These are phyloP conservation scores for Cerastis leucographa DNA, from an alignment of 2,888 invertebrate genomes.

Conservation along the genomic window DNA sequence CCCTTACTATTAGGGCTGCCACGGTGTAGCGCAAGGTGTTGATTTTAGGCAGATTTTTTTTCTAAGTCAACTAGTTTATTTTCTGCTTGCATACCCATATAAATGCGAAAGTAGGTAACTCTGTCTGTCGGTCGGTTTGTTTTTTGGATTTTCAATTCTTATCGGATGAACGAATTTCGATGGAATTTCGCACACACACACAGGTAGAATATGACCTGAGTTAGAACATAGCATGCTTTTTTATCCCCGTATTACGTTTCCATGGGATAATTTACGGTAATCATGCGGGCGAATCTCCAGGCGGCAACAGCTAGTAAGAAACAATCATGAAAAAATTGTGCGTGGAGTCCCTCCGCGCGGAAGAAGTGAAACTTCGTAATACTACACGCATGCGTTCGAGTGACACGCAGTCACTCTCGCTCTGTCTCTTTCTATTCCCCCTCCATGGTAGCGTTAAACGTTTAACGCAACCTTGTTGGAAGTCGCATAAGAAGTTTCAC, in stretches of 20 bases:
- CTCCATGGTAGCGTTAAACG: too few species aligned
- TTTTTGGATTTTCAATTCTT: too few species aligned
- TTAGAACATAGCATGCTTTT: neutral
- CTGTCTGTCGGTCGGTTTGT: neutral
- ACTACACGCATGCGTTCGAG: too few species aligned
- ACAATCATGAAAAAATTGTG: neutral
- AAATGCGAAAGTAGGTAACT: neutral
- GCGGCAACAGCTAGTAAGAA: neutral
- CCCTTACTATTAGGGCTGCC: constrained; percentile 65
- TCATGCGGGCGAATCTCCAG: neutral
- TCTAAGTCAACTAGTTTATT: neutral
- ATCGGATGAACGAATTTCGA: neutral
- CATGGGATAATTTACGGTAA: neutral
- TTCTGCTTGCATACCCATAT: neutral
- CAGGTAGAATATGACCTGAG: neutral
- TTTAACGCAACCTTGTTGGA: too few species aligned
- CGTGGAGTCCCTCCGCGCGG: too few species aligned
- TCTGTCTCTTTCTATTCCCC: too few species aligned
- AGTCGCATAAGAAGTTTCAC: too few species aligned
- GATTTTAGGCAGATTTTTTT: neutral
- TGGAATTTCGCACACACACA: neutral
- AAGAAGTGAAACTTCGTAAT: too few species aligned
- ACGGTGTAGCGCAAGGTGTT: neutral
- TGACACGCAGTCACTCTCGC: too few species aligned
- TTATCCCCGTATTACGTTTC: neutral